Base-by-base conservation (phyloP, 2,797 vertebrate genomes). In the Saxicola maurus region DNA sequence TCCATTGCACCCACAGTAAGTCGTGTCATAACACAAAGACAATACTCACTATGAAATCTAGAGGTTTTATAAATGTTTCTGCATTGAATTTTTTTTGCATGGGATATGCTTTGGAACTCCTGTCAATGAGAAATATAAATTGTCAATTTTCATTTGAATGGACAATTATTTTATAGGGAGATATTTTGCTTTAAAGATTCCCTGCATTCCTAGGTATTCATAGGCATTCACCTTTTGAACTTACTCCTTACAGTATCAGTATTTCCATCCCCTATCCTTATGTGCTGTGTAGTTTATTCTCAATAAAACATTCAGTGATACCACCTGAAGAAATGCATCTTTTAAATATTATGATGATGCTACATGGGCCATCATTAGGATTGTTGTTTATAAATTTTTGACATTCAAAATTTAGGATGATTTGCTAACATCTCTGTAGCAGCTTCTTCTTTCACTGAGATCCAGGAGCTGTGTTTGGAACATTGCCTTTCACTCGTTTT, bases 21-120 rank as follows among this genome's bases (percentile, higher is more conserved):
- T 97, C 95, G 96, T 94, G 97, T 95, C 94, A 13, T 86, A 95
- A 89, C 38, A 91, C 91, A 92, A 95, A 92, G 76, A 88, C 87
- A 96, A 96, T 94, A 86, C 49, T 96, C 94, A 89, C 78, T 82
- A 60, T 91, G 94, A 92, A 96, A 86, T 92, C 81, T 90, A 67
- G 42, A 95, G 79, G 79, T 89, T 96, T 96, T 92, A 76, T 78
- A 89, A 86, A 90, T 92, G 56, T 88, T 92, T 94, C 68, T 62
- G 64, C 94, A 81, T 90, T 75, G 42, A 74, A 15, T 83, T 89
- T 94, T 94, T 95, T 80, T 52, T 35, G 7, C 30, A 25, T 77
- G 66, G 10, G 52, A 49, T 91, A 38, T 75, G 72, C 81, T 90
- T 86, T 85, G 57, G 28, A 91, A 85, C 30, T 77, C 82, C 38